Base-by-base conservation (phyloP, 2,797 vertebrate genomes). In the Acanthiza pusilla region DNA sequence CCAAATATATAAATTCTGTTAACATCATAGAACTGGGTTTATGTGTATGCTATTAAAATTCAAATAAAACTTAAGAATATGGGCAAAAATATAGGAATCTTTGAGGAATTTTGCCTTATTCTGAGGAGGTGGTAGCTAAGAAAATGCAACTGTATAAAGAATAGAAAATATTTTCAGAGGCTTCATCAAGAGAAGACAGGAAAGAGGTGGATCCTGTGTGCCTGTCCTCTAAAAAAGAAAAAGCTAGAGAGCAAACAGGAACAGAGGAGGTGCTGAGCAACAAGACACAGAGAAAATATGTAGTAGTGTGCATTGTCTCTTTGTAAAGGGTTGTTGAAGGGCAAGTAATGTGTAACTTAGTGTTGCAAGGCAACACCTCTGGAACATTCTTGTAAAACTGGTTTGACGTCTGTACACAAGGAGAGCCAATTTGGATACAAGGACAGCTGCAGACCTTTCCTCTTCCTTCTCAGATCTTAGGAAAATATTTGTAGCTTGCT, bases 331-430 rank as follows among this genome's bases (percentile, higher is more conserved):
- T 21, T 91, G 54, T 66, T 90, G 90, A 95, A 96, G 90, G 94
- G 81, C 66, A 70, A 60, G 58, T 88, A 94, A 94, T 94, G 70
- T 88, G 55, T 93, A 96, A 96, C 93, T 96, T 83, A 27, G 62
- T 93, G 89, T 84, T 91, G 55, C 66, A 94, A 94, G 62, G 54
- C 70, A 93, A 58, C 82, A 83, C 58, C 72, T 93, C 79, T 48
- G 76, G 76, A 91, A 86, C 80, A 53, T 86, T 94, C 96, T 90
- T 7, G 89, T 76, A 86, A 79, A 96, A 96, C 96, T 90, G 93
- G 93, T 96, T 96, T 90, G 83, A 71, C 2, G 0, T 88, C 89
- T 90, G 30, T 66, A 53, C 9, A 27, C 66, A 88, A 86, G 66
- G 65, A 81, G 61, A 78, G 30, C 10, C 70, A 70, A 9, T 47